phyloP scores from a whole-genome alignment of 2,113 vertebrate genomes.

The Labeo catla region DNA sequence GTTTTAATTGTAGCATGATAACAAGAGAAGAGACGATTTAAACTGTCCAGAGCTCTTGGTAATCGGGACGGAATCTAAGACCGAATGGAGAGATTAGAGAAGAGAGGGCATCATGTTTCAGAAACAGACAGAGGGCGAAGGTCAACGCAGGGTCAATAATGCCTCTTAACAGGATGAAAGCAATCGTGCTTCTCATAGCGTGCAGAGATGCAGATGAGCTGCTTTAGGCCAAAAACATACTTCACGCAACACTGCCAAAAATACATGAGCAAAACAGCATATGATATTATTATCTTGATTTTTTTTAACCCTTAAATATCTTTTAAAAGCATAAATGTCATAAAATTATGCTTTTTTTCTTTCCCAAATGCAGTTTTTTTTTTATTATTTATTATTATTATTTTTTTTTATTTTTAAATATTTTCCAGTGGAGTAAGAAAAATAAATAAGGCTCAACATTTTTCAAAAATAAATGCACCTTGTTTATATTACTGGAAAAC shows the following conservation, averaged over 20 bases:
- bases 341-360: no score
- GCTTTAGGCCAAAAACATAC: background rate
- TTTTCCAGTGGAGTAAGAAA: background rate
- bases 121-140: conserved; percentile 6
- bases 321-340: no score
- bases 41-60: conserved; percentile 9
- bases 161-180: conserved; percentile 2
- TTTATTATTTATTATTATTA: no score
- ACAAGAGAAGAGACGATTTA: background rate
- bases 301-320: background rate
- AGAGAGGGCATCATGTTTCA: background rate
- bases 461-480: background rate
- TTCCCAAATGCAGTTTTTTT: no score
- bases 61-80: background rate
- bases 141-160: background rate
- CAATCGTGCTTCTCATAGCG: background rate
- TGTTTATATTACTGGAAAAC: background rate
- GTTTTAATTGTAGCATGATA: conserved; percentile 16
- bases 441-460: background rate
- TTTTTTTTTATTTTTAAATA: background rate
- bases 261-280: background rate
- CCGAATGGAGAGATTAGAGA: background rate
- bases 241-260: background rate
- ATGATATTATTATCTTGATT: background rate
- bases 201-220: background rate